These are phyloP conservation scores for Hippolais icterina DNA, from an alignment of 2,113 vertebrate species.

Conservation along the genomic window DNA sequence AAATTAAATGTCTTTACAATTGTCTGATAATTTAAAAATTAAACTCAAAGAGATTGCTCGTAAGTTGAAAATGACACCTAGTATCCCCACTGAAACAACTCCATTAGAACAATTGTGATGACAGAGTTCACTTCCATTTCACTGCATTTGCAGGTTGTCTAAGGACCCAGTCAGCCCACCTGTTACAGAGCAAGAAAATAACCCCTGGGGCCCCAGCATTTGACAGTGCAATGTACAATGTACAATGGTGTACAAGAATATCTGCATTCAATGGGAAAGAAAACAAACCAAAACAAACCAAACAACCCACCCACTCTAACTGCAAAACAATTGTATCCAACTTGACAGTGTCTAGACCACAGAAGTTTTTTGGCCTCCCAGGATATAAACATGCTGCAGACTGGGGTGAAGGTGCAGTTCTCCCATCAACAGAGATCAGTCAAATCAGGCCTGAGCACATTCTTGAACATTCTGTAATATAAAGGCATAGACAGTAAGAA, in stretches of 20 bases:
- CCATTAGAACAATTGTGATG: rapidly evolving
- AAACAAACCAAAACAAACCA: neutral
- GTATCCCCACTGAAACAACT: neutral
- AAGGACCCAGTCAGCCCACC: neutral
- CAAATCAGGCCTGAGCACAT: neutral
- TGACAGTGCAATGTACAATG: neutral
- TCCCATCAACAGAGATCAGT: neutral
- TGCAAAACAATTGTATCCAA: neutral
- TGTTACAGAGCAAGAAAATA: neutral
- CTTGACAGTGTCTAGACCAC: neutral
- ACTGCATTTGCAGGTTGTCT: neutral
- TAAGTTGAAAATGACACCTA: neutral
- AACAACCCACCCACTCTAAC: neutral
- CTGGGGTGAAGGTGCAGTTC: neutral
- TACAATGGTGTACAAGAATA: neutral
- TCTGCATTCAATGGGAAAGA: neutral
- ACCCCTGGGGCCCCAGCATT: neutral
- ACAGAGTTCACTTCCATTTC: neutral
- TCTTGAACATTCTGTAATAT: neutral
- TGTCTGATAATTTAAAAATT: neutral
- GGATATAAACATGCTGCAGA: rapidly evolving
- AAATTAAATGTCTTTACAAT: neutral
- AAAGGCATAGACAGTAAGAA: neutral
- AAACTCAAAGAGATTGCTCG: neutral
- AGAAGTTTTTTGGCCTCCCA: neutral